A percentile compares a stretch with the other conserved stretches of the same genome.
phyloP scores from a whole-genome alignment of 2,888 invertebrate species.

The Cepaea hortensis region DNA sequence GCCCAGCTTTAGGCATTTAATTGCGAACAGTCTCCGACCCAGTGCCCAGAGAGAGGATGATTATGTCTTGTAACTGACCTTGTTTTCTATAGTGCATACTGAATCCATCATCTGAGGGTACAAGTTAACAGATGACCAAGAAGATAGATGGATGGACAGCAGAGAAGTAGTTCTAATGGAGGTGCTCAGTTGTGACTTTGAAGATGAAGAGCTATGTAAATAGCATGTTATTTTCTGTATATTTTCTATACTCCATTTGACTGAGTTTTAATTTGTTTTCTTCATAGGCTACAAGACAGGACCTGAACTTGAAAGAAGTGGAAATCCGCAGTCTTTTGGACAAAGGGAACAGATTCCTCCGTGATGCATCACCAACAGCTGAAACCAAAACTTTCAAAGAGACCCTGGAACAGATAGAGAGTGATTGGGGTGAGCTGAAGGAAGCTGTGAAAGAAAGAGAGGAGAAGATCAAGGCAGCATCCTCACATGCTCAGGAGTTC shows the following conservation, averaged over 20 bases:
- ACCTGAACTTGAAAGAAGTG: conserved; percentile 64
- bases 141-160: too few relatives aligned
- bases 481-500: conserved; percentile 85
- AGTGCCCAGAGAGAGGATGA: too few relatives aligned
- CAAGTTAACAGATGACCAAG: too few relatives aligned
- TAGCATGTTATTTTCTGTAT: too few relatives aligned
- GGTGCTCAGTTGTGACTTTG: too few relatives aligned
- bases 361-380: conserved; percentile 54
- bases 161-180: too few relatives aligned
- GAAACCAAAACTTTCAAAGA: conserved; percentile 80
- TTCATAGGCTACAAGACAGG: conserved; percentile 66
- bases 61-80: too few relatives aligned
- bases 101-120: too few relatives aligned
- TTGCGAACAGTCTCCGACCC: too few relatives aligned
- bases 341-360: conserved; percentile 86
- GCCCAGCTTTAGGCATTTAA: too few relatives aligned
- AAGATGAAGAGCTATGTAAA: too few relatives aligned
- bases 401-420: conserved; percentile 91
- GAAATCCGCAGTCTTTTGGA: conserved; percentile 83
- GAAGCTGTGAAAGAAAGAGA: conserved; percentile 87
- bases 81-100: too few relatives aligned
- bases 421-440: conserved; percentile 93
- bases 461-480: conserved; percentile 77
- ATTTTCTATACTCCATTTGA: neutral
- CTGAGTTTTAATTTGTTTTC: neutral